Evolutionary conservation across 1,140 invertebrate genomes (phyloP).

Genomic region (Saxidomus purpurata): DNA sequence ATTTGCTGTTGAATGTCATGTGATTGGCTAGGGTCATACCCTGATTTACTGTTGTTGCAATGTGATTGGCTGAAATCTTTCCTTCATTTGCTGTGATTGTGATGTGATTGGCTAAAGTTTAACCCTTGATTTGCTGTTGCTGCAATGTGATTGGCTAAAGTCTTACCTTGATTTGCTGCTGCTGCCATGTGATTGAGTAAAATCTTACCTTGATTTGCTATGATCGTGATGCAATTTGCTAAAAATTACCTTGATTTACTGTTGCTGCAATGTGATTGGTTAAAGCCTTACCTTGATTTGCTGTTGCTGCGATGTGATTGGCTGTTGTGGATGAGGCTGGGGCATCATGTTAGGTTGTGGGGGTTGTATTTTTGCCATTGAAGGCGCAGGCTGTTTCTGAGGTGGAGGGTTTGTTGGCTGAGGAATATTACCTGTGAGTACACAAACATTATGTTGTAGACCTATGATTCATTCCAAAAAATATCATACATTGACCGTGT

Average conservation of each 20-base stretch:
- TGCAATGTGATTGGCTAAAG: background rate
- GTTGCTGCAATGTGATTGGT: too few relatives aligned
- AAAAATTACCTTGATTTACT: too few relatives aligned
- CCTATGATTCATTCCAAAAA: too few relatives aligned
- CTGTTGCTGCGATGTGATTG: background rate
- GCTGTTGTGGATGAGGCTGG: conserved; percentile 30
- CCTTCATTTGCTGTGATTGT: too few relatives aligned
- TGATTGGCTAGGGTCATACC: too few relatives aligned
- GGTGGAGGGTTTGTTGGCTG: background rate
- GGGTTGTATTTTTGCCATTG: background rate
- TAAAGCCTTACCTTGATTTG: background rate
- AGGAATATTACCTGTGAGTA: background rate
- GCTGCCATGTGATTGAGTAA: too few relatives aligned
- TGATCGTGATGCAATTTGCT: background rate
- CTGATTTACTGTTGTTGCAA: too few relatives aligned
- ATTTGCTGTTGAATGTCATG: too few relatives aligned
- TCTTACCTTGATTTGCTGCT: background rate
- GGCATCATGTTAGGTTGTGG: conserved; percentile 4
- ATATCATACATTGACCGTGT: too few relatives aligned
- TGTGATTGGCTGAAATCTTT: background rate
- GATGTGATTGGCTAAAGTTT: too few relatives aligned
- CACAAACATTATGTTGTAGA: background rate
- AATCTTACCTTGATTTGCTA: too few relatives aligned
- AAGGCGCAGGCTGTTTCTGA: background rate
- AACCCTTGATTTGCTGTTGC: too few relatives aligned